Base-by-base conservation (phyloP, 2,113 vertebrate species). In the Ammodytes marinus region DNA sequence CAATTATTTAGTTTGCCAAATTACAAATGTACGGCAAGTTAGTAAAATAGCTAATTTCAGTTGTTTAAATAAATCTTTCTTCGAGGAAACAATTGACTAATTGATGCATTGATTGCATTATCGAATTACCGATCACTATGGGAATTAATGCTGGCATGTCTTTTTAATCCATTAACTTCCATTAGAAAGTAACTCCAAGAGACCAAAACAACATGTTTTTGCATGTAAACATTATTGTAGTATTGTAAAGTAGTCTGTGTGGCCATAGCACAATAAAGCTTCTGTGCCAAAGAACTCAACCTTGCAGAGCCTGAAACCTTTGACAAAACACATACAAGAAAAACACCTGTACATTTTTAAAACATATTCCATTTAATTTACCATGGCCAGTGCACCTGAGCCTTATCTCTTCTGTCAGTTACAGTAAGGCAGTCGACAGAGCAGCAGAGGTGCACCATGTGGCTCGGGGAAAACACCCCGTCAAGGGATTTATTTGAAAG, bases 401-500 rank as follows among this genome's bases (percentile, higher is more conserved):
- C 40, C 17, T n/a, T 43, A n/a, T n/a, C 45, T 49, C 27, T 11
- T 43, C 14, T 39, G 55, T 46, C 10, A 55, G 14, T 12, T 53
- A 27, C 27, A 27, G 27, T 27, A 5, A n/a, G 47, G 8, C 9
- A 17, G 27, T 6, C 42, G 37, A 8, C 11, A 39, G 4, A 13
- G 10, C 5, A 69, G 39, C 50, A 72, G 37, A 63, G 39, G 10
- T 19, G 10, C 37, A 5, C 42, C 12, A 54, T 12, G 2, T 13
- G 27, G 27, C 11, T 4, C 11, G 3, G 60, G 42, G 43, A 78
- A 69, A 65, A 27, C 27, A 27, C 46, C 7, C 43, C 37, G 27
- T 19, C 8, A 58, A 65, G 14, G 52, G 53, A 52, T 76, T 52
- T 52, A 68, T 52, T 57, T 35, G 14, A 69, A 47, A 69, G 43